Base-by-base conservation (phyloP, 2,888 invertebrate species). In the Gryllus longicercus region DNA sequence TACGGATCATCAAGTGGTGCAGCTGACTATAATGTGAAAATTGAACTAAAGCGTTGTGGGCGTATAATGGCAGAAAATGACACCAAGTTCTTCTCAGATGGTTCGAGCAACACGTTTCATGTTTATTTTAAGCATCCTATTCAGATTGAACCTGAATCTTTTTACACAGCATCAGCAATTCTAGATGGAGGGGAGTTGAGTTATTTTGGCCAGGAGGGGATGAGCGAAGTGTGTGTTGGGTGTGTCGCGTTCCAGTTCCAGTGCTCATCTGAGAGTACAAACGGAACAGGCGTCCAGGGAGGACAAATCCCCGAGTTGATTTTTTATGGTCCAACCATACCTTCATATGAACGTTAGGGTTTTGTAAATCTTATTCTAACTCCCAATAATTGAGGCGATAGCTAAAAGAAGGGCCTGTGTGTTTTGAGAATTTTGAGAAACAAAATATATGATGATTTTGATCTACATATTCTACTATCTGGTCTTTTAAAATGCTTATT, bases 301-400 rank as follows among this genome's bases (percentile, higher is more conserved):
- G 98, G 98, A 75, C 98, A 98, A 88, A 98, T 98, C 86, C 98
- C 98, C 3, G 98, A 98, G 89, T 90, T 98, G 82, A 96, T 98
- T 85, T 98, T 97, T 87, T 98, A 97, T 85, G 96, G 96, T 74
- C 96, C 96, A 38, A 92, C 93, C 74, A 90, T 91, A n/a, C n/a
- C 76, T 4, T n/a, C 84, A 83, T 89, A 86, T 84, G 90, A 90
- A 63, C 63, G n/a, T 12, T 63, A 63, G 12, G 38, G 38, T 38
- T 38, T 38, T 38, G 38, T 38, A 38, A 38, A 38, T 38, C 38
- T 38, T 38, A 38, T 5, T 38, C 8, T 38, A 38, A 38, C 38
- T 38, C 38, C 8, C 8, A 38, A 38, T 38, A 38, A 38, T 38
- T 38, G 38, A 38, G 38, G 38, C 38, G 38, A 38, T 38, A 38